Base-by-base conservation (phyloP, 1,140 invertebrate genomes). In the Triops cancriformis region DNA sequence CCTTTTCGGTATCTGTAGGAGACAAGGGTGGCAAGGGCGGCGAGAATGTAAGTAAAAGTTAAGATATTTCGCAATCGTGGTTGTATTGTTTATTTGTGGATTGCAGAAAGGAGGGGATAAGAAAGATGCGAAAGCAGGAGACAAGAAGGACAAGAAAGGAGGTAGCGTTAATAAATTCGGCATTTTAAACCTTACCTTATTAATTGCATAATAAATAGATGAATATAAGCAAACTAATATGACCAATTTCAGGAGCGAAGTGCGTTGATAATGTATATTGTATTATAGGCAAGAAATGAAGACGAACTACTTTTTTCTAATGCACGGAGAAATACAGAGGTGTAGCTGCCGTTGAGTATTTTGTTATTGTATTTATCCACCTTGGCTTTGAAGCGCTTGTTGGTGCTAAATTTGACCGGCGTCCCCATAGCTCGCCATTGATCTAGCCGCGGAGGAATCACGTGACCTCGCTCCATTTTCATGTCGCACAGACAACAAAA, bases 21-120 rank as follows among this genome's bases (percentile, higher is more conserved):
- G 72, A 74, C 31, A 78, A 78, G 74, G 77, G 77, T 26, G 77
- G 77, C 77, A 78, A 78, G 72, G 77, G 77, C 42, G 77, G 72
- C 43, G 77, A 78, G 37, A 64, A 64, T 2, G 77, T 78, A 78
- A 73, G 77, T 43, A 74, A 26, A 37, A 26, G 14, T 77, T 72
- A 18, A 0, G 26, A 45, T n/a, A 10, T 31, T 11, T 37, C 12
- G 31, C 73, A 14, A 73, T 3, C 18, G 23, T 27, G 26, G 14
- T 77, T 72, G 14, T 76, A 26, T 1, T 1, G 26, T 41, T 76
- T 31, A 28, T 76, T 26, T 76, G 10, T 73, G 31, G 64, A 73
- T 42, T 42, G 18, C 37, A 78, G 77, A 78, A 78, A 78, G 77
- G 77, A 26, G 77, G 72, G 31, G 77, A 78, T 27, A 78, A 78